phyloP scores from a whole-genome alignment of 2,113 vertebrate genomes.

The Hylia prasina region DNA sequence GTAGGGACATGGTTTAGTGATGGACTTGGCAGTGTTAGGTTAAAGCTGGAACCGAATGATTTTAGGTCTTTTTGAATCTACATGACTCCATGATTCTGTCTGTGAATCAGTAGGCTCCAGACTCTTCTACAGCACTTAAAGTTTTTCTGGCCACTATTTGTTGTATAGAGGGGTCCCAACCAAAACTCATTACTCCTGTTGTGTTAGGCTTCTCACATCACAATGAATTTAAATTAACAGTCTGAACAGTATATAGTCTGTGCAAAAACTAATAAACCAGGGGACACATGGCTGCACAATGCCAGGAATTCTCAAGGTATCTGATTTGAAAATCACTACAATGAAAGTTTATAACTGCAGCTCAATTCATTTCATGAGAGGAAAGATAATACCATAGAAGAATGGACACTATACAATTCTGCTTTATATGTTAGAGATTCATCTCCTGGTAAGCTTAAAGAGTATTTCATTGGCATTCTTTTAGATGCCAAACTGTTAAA shows the following conservation, averaged over 20 bases:
- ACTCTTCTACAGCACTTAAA: not conserved
- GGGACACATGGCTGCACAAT: not conserved
- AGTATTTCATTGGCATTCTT: not conserved
- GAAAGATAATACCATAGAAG: not conserved
- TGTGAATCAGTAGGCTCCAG: not conserved
- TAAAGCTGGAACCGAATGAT: not conserved
- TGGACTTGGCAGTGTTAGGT: not conserved
- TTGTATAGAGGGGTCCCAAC: not conserved
- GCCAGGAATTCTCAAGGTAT: not conserved
- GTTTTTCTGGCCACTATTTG: not conserved
- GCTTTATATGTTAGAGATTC: not conserved
- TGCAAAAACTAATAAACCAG: constrained; percentile 9
- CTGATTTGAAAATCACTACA: not conserved
- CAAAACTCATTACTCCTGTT: not conserved
- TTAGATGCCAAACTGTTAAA: not conserved
- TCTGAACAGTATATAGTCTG: not conserved
- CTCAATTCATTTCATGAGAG: not conserved
- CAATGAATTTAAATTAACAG: not conserved
- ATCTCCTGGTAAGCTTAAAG: not conserved
- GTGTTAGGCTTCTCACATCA: not conserved
- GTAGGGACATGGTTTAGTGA: not conserved
- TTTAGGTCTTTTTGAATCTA: not conserved
- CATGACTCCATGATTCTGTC: not conserved
- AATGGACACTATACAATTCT: not conserved
- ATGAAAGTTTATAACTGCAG: not conserved